Conservation (phyloP, 1,140 invertebrate genomes). For the Planococcus citri region DNA sequence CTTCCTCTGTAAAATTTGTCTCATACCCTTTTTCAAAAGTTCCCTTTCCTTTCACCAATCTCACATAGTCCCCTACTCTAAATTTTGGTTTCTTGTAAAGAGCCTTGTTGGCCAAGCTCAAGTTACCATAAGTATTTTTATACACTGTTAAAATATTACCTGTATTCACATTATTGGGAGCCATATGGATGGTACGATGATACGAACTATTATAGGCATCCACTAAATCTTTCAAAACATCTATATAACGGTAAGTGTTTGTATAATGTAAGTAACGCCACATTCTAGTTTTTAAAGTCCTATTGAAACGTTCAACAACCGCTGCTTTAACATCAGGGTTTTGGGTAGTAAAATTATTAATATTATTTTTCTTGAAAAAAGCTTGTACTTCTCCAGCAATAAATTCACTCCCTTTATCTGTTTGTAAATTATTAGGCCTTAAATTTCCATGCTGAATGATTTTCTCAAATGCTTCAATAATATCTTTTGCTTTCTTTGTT, state of each 20-base stretch:
- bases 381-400: constrained; percentile 27
- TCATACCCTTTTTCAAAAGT: too few relatives aligned
- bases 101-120: too few relatives aligned
- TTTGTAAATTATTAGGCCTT: background rate
- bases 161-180: background rate
- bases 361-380: constrained; percentile 29
- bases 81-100: too few relatives aligned
- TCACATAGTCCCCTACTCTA: too few relatives aligned
- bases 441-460: background rate
- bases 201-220: too few relatives aligned
- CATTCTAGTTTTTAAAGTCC: constrained; percentile 35
- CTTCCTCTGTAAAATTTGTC: too few relatives aligned
- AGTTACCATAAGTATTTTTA: constrained; percentile 5
- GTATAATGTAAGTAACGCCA: constrained; percentile 34
- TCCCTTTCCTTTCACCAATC: too few relatives aligned
- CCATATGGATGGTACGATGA: too few relatives aligned
- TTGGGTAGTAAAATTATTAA: constrained; percentile 33
- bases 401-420: too few relatives aligned
- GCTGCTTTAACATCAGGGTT: too few relatives aligned
- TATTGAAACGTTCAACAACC: too few relatives aligned
- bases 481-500: constrained; percentile 31
- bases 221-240: constrained; percentile 33
- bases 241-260: constrained; percentile 32
- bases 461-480: background rate
- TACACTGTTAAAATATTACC: too few relatives aligned